Evolutionary conservation across 2,888 invertebrate genomes (phyloP).

Genomic region (Apodemia duryi): DNA sequence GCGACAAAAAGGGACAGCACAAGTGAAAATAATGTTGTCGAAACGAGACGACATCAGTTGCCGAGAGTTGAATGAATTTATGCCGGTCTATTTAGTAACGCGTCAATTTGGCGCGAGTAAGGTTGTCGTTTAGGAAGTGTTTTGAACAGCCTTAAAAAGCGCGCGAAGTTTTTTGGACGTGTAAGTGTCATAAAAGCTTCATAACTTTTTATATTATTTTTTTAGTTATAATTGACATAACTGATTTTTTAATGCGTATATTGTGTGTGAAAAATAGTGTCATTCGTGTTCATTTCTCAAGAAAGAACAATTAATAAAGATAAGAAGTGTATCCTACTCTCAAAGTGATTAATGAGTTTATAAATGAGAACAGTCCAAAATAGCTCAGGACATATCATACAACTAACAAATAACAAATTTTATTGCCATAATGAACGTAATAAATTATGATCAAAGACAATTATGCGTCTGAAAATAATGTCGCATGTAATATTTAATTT

Average conservation of each 20-base stretch:
- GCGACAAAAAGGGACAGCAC: constrained; percentile 47
- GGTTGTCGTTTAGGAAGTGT: constrained; percentile 50
- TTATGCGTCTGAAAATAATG: constrained; percentile 6
- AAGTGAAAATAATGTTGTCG: constrained; percentile 31
- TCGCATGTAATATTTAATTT: constrained; percentile 10
- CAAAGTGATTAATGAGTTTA: constrained; percentile 55
- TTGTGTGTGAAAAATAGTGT: constrained; percentile 20
- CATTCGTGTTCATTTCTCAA: constrained; percentile 27
- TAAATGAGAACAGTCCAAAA: constrained; percentile 51
- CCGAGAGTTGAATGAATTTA: constrained; percentile 77
- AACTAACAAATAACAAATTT: constrained; percentile 13
- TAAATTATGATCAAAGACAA: constrained; percentile 9
- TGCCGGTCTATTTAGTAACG: constrained; percentile 76
- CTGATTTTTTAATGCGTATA: constrained; percentile 19
- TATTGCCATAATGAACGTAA: constrained; percentile 8
- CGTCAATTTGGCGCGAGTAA: constrained; percentile 75
- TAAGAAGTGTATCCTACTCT: constrained; percentile 53
- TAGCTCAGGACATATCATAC: constrained; percentile 37
- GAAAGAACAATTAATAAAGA: constrained; percentile 46
- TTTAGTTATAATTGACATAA: not conserved
- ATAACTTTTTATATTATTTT: not conserved
- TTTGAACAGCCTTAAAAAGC: constrained; percentile 42
- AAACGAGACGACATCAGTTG: constrained; percentile 46
- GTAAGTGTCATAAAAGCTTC: not conserved
- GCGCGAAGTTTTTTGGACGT: constrained; percentile 45